Evolutionary conservation across 2,888 invertebrate species (phyloP).

Genomic region (Pollenia griseotomentosa): DNA sequence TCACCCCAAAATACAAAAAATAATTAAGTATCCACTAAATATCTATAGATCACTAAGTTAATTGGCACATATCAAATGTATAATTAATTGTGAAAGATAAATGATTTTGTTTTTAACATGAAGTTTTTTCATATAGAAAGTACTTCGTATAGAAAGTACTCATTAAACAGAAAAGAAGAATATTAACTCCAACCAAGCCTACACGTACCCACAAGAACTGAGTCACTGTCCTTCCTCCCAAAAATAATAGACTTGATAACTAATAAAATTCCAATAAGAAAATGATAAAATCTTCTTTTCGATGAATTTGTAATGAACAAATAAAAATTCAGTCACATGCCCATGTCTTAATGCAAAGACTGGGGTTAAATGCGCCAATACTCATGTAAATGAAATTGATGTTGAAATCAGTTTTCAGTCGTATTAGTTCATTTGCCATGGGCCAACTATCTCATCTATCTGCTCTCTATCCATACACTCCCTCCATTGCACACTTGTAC

Average conservation of each 20-base stretch:
- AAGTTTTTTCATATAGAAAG: too few relatives aligned
- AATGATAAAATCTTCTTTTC: slow-evolving; percentile 33
- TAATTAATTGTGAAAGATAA: too few relatives aligned
- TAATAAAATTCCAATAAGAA: slow-evolving; percentile 49
- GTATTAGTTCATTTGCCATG: slow-evolving; percentile 22
- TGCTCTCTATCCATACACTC: background rate
- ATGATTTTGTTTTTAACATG: too few relatives aligned
- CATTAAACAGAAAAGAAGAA: background rate
- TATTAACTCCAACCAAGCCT: background rate
- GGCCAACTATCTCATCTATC: slow-evolving; percentile 30
- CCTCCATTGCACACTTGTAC: background rate
- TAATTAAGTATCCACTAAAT: too few relatives aligned
- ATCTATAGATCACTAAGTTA: too few relatives aligned
- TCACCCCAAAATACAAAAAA: too few relatives aligned
- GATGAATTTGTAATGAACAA: slow-evolving; percentile 39
- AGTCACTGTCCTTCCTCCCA: background rate
- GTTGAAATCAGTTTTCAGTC: slow-evolving; percentile 1
- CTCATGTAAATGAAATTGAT: background rate
- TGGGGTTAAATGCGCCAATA: slow-evolving; percentile 25
- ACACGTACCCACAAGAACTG: background rate
- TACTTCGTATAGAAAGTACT: background rate
- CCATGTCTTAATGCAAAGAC: background rate
- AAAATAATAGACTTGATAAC: slow-evolving; percentile 8
- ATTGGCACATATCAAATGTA: too few relatives aligned
- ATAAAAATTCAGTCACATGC: background rate